Conservation (phyloP, 2,888 invertebrate genomes). For the Caenorhabditis sulstoni region DNA sequence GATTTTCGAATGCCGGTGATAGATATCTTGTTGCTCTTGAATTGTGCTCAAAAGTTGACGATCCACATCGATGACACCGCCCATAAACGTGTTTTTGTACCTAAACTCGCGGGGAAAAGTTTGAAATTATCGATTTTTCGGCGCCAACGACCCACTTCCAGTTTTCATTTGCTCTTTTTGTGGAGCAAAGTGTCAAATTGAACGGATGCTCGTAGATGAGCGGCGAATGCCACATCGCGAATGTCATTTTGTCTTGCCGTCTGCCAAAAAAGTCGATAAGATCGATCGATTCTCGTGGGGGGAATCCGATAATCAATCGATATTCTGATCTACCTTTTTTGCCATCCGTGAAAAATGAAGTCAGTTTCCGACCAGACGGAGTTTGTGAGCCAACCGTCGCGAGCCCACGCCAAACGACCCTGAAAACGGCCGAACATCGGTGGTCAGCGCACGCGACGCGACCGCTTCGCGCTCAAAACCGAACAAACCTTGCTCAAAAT, state of each 20-base stretch:
- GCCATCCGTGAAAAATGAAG: constrained; percentile 73
- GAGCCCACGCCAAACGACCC: constrained; percentile 62
- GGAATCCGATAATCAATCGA: too few relatives aligned
- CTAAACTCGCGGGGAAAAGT: constrained; percentile 19
- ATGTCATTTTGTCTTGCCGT: constrained; percentile 50
- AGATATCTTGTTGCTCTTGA: constrained; percentile 8
- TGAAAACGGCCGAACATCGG: background rate
- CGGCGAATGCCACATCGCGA: constrained; percentile 69
- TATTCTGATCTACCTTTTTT: constrained; percentile 47
- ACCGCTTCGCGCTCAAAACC: too few relatives aligned
- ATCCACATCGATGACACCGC: constrained; percentile 37
- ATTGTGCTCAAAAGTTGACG: constrained; percentile 15
- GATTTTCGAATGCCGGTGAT: background rate
- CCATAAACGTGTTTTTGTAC: constrained; percentile 63
- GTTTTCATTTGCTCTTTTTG: constrained; percentile 34
- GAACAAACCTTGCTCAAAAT: constrained; percentile 61
- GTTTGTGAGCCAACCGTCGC: constrained; percentile 71
- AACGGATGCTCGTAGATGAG: constrained; percentile 43
- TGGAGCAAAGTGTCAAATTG: constrained; percentile 47
- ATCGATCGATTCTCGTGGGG: background rate
- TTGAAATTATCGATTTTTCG: background rate
- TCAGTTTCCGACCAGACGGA: constrained; percentile 63
- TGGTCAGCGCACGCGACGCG: too few relatives aligned
- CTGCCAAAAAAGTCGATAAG: constrained; percentile 38
- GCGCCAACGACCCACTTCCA: constrained; percentile 47